A percentile compares a stretch with the other conserved stretches of the same genome.
These are phyloP conservation scores for Halcyon chelicuti DNA, from an alignment of 2,797 vertebrate species.

Conservation along the genomic window DNA sequence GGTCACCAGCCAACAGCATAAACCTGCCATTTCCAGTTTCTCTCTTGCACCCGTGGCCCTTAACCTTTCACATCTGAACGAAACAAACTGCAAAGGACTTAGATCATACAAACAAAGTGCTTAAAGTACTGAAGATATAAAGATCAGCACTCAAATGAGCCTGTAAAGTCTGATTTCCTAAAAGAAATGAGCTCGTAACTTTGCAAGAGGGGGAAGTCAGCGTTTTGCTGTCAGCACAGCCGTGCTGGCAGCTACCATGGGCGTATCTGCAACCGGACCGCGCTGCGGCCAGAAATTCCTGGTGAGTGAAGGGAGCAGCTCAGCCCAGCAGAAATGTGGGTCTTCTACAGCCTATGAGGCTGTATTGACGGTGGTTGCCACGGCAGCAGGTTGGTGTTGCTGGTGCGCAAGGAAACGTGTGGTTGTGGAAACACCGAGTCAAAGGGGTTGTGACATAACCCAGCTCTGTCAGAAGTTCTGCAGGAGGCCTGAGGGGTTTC, in stretches of 20 bases:
- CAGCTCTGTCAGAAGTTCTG: rapidly evolving
- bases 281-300: neutral
- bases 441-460: rapidly evolving
- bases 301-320: neutral
- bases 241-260: neutral
- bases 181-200: neutral
- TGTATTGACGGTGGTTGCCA: rapidly evolving
- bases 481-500: rapidly evolving
- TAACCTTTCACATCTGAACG: neutral
- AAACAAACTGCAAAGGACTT: neutral
- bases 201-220: neutral
- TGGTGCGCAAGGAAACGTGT: rapidly evolving
- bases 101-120: neutral
- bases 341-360: neutral
- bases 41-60: rapidly evolving
- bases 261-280: rapidly evolving
- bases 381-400: neutral
- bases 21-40: rapidly evolving
- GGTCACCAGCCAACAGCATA: rapidly evolving
- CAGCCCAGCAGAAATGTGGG: neutral
- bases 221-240: neutral
- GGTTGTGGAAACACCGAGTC: neutral
- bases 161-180: rapidly evolving
- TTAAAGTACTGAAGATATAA: neutral
- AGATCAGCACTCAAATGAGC: rapidly evolving